phyloP scores from a whole-genome alignment of 37 sponge, comb jelly and placozoan genomes.

The Eunapius fragilis region DNA sequence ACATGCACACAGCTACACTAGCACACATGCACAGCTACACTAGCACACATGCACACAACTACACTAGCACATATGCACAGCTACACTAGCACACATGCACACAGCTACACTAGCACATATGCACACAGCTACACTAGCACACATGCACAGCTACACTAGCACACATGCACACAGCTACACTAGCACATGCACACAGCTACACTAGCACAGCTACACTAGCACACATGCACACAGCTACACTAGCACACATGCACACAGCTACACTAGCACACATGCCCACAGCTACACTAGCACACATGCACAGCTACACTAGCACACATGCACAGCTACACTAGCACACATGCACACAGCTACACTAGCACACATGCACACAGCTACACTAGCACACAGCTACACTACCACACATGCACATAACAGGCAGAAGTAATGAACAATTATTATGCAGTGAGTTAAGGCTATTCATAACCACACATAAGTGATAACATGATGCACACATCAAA shows the following conservation, averaged over 20 bases:
- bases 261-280: constrained; percentile 19
- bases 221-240: constrained; percentile 7
- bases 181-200: constrained; percentile 21
- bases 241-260: constrained; percentile 4
- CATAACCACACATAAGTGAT: too few relatives aligned
- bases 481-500: too few relatives aligned
- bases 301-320: constrained; percentile 1
- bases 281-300: constrained; percentile 58
- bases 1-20: neutral
- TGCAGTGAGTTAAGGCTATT: too few relatives aligned
- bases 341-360: neutral
- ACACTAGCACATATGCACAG: constrained; percentile 22
- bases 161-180: constrained; percentile 21
- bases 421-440: too few relatives aligned
- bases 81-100: constrained; percentile 58
- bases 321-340: constrained; percentile 6
- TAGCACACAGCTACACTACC: constrained; percentile 25
- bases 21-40: constrained; percentile 8
- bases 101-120: neutral
- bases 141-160: constrained; percentile 4
- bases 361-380: constrained; percentile 24
- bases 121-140: constrained; percentile 3
- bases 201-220: neutral
- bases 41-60: constrained; percentile 7
- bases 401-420: constrained; percentile 4